phyloP scores from a whole-genome alignment of 2,888 invertebrate species.

The Patella depressa region DNA sequence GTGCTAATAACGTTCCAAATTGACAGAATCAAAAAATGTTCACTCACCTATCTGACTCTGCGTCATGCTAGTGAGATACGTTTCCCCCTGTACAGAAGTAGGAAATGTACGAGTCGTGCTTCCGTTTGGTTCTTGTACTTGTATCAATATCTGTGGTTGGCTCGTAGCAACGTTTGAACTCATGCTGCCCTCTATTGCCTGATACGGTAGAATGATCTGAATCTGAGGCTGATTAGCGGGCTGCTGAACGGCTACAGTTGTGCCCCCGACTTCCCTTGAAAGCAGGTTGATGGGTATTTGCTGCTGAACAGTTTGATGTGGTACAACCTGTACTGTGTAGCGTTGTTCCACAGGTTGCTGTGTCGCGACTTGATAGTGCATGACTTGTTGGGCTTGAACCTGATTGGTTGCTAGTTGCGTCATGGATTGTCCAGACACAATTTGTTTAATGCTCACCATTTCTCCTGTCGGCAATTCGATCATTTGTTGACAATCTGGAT shows the following conservation, averaged over 20 bases:
- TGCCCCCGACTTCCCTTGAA: neutral
- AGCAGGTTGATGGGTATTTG: conserved; percentile 3
- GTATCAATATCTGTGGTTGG: conserved; percentile 35
- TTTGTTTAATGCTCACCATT: neutral
- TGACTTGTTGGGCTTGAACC: neutral
- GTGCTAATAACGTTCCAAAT: too few relatives aligned
- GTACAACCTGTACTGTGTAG: neutral
- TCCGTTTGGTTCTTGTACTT: conserved; percentile 23
- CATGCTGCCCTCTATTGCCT: neutral
- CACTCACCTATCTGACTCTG: too few relatives aligned
- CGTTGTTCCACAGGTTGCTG: neutral
- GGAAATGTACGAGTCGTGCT: too few relatives aligned
- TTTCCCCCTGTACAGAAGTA: too few relatives aligned
- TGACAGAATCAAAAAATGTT: too few relatives aligned
- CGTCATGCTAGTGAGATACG: too few relatives aligned
- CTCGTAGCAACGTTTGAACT: neutral
- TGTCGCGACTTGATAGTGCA: neutral
- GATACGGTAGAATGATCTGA: conserved; percentile 35
- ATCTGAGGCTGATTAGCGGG: conserved; percentile 24
- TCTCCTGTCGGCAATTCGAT: neutral
- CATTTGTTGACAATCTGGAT: neutral
- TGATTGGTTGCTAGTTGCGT: neutral
- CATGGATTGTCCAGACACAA: neutral
- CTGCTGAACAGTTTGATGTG: conserved; percentile 17
- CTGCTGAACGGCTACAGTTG: too few relatives aligned